Base-by-base conservation (phyloP, 2,888 invertebrate genomes). In the Troilus luridus region DNA sequence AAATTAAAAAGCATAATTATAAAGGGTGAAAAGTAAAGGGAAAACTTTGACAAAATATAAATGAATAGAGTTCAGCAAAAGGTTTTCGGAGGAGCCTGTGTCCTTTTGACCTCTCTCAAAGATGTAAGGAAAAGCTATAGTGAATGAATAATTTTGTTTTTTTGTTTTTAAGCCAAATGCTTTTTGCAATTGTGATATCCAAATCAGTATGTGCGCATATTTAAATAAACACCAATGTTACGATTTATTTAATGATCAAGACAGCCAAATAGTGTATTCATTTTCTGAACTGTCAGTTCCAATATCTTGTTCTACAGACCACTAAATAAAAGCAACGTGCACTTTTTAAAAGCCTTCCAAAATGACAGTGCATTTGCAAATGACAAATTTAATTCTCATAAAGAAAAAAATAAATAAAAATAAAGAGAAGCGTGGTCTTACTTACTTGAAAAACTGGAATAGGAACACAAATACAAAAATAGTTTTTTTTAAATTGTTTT, bases 381-480 rank as follows among this genome's bases (percentile, higher is more conserved):
- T 41, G 27, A 27, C 27, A 77, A 27, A 77, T 41, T 41, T 8
- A 41, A 77, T 41, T 77, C 14, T 41, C 24, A 19, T 21, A 14
- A 24, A 77, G 19, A 67, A 67, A 9, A 12, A 67, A 12, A 14
- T 9, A n/a, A 0, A 2, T 24, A 12, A 27, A 77, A 41, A 77
- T 17, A 77, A 27, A 41, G 67, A 7, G 72, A 77, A 77, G 72
- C 27, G 72, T 77, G 72, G 41, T 77, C 24, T 77, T 77, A 77
- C 72, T 77, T 77, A 77, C 72, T 77, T 77, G 72, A 41, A 77
- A 77, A 77, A 77, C 72, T 77, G 72, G 72, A 77, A 77, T 77
- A 9, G 72, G 41, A 77, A 77, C 41, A 41, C 72, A 41, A 77
- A 41, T 41, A 77, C 41, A 77, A 77, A 77, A 64, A 67, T 24